Percentiles rank a stretch among this genome's conserved stretches.
Evolutionary conservation across 2,797 vertebrate genomes (phyloP).

Genomic region (Sebastes steindachneri): DNA sequence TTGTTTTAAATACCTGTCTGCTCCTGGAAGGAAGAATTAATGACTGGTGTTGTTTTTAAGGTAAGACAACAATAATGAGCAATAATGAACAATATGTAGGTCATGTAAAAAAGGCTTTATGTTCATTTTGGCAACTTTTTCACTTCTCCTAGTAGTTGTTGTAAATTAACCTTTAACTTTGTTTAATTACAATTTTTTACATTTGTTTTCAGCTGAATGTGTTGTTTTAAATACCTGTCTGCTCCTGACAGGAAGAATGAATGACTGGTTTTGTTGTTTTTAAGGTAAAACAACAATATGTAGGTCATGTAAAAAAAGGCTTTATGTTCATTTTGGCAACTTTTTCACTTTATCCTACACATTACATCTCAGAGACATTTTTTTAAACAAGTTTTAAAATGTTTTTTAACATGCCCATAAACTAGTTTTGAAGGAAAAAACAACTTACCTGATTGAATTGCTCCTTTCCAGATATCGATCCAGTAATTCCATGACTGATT

Average conservation of each 20-base stretch:
- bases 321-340: neutral
- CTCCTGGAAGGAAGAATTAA: neutral
- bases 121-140: neutral
- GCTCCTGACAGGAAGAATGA: neutral
- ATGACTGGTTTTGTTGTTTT: neutral
- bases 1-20: neutral
- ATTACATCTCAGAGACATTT: neutral
- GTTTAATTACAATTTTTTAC: neutral
- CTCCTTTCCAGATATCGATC: constrained; percentile 71
- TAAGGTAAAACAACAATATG: neutral
- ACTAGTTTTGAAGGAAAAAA: fast-evolving
- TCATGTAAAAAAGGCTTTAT: neutral
- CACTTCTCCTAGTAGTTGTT: neutral
- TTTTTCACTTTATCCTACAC: neutral
- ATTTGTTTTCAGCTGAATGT: neutral
- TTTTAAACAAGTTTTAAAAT: neutral
- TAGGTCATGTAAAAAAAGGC: neutral
- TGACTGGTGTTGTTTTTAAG: neutral
- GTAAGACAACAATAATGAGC: neutral
- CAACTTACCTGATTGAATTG: constrained; percentile 59
- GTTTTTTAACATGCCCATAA: neutral
- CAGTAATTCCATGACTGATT: constrained; percentile 70
- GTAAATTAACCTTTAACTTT: neutral
- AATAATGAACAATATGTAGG: neutral
- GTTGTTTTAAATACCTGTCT: neutral